phyloP scores from a whole-genome alignment of 2,797 vertebrate genomes.

The Ctenopoma multispine region DNA sequence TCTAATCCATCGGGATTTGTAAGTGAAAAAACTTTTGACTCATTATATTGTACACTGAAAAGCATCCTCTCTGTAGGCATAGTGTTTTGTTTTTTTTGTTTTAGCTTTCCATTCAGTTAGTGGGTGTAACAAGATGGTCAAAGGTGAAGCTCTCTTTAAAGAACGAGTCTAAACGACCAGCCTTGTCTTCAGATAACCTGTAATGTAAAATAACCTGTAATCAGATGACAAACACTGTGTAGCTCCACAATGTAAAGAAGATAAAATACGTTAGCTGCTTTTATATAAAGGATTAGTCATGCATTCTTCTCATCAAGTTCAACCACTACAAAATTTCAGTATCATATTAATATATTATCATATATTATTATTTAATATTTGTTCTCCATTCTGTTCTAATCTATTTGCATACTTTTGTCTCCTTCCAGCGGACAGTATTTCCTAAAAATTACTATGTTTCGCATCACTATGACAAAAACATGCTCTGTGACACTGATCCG shows the following conservation, averaged over 20 bases:
- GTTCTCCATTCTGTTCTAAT: neutral
- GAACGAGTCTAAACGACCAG: neutral
- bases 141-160: conserved; percentile 6
- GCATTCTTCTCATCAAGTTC: neutral
- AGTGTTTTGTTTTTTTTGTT: neutral
- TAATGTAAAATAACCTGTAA: neutral
- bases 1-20: conserved; percentile 82
- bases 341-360: neutral
- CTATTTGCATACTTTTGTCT: conserved; percentile 21
- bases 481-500: conserved; percentile 80
- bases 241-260: neutral
- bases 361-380: too few species aligned
- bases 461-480: conserved; percentile 79
- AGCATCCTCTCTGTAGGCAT: neutral
- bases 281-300: neutral
- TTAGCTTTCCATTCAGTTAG: neutral
- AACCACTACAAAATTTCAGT: neutral
- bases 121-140: neutral
- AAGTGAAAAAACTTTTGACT: conserved; percentile 62
- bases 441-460: conserved; percentile 83
- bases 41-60: neutral
- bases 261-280: neutral
- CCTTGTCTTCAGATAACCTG: neutral
- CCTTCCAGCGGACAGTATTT: conserved; percentile 80
- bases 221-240: neutral